These are phyloP conservation scores for Eptesicus fuscus DNA, from an alignment of 2,113 vertebrate species.

Conservation along the genomic window DNA sequence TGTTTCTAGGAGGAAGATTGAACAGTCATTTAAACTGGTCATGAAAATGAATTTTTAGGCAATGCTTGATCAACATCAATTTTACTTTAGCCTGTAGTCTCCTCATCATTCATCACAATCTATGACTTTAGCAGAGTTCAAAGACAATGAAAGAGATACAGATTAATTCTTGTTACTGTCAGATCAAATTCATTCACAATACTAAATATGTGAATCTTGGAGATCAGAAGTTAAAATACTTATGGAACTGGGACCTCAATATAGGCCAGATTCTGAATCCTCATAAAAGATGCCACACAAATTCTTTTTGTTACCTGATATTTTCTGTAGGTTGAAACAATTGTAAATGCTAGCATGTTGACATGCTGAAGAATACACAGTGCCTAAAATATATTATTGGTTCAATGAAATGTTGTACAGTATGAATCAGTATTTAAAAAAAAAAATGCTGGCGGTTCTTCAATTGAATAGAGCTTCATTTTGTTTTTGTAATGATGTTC, in stretches of 20 bases:
- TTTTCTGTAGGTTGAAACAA: constrained; percentile 51
- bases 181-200: constrained; percentile 61
- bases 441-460: not conserved
- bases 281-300: constrained; percentile 33
- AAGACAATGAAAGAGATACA: constrained; percentile 59
- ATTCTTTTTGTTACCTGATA: constrained; percentile 41
- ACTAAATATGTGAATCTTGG: constrained; percentile 37
- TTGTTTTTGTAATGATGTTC: not conserved
- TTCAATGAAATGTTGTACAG: not conserved
- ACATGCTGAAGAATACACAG: constrained; percentile 45
- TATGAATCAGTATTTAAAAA: not conserved
- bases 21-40: constrained; percentile 36
- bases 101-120: constrained; percentile 22
- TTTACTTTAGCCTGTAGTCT: constrained; percentile 24
- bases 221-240: constrained; percentile 53
- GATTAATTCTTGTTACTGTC: constrained; percentile 59
- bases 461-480: not conserved
- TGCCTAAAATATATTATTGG: not conserved
- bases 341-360: not conserved
- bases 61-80: constrained; percentile 44
- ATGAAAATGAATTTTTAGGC: constrained; percentile 39
- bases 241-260: not conserved
- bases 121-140: not conserved
- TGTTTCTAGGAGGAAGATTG: constrained; percentile 29
- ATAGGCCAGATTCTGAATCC: constrained; percentile 11